Evolutionary conservation across 2,113 vertebrate genomes (phyloP), one percentile per base, ranked within the genome.

Genomic region (Sturnus vulgaris): DNA sequence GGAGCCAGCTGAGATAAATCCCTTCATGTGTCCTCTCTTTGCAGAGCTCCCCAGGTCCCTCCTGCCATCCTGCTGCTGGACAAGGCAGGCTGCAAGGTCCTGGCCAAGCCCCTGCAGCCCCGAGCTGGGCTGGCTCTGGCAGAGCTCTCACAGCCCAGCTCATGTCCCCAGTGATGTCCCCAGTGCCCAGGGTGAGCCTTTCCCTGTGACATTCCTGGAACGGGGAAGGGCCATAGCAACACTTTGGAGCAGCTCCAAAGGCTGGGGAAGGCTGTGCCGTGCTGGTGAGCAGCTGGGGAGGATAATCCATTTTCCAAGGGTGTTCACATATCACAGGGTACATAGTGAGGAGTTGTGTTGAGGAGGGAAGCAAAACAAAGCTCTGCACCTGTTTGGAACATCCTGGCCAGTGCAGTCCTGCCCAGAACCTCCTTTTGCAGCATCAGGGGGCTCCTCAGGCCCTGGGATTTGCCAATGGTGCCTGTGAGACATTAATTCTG

Each of bases 281-380:
- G 49, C 81, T 5, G 14, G 76, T 21, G 49, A 97, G 93, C 94
- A 96, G 96, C 97, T 97, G 95, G 52, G 28, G 44, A 25, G 13
- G 88, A 72, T 94, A 93, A 97, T 95, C 90, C 95, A 7, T 96
- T 94, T 83, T 82, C 95, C 88, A 49, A 40, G 66, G 27, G 10
- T 22, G 2, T 91, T 96, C 84, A 90, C 56, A 5, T 35, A 16
- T 44, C 66, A 61, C 90, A 73, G 69, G 90, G 69, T 70, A 30
- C 83, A 25, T 79, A 86, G 97, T 94, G 61, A 95, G 80, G 96
- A 91, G 85, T 69, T 96, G 77, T 94, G 95, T 80, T 10, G 42
- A 83, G 94, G 75, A 63, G 91, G 76, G 47, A 85, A 75, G 91
- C 86, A 85, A 94, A 96, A 88, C 82, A 68, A 82, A 68, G 73